phyloP scores from a whole-genome alignment of 2,113 vertebrate species.

The Dasyurus viverrinus region DNA sequence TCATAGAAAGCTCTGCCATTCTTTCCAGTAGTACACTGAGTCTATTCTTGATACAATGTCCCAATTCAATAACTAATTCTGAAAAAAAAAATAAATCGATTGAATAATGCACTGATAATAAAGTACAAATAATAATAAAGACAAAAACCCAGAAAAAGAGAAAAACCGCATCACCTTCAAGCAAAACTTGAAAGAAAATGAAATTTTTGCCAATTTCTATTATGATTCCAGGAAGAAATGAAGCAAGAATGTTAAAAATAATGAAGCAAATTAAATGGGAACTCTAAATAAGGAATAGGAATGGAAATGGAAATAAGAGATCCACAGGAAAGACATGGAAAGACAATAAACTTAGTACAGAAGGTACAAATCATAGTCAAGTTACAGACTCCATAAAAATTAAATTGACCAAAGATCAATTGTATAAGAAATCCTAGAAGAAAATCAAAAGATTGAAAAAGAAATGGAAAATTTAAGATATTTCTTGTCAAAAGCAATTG shows the following conservation, averaged over 20 bases:
- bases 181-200: background rate
- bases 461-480: too few species aligned
- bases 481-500: too few species aligned
- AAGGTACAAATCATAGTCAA: too few species aligned
- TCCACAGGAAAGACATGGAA: too few species aligned
- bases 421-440: too few species aligned
- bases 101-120: background rate
- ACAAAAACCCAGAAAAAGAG: background rate
- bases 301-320: background rate
- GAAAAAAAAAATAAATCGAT: background rate
- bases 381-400: too few species aligned
- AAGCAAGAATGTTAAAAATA: background rate
- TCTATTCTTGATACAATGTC: background rate
- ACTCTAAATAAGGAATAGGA: background rate
- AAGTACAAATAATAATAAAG: background rate
- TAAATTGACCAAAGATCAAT: too few species aligned
- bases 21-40: background rate
- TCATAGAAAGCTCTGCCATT: background rate
- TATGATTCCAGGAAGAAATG: background rate
- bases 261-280: background rate
- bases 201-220: background rate
- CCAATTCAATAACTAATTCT: background rate
- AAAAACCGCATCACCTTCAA: background rate
- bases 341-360: too few species aligned
- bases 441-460: too few species aligned